Conservation (phyloP, 2,113 vertebrate genomes). For the Petromus typicus region DNA sequence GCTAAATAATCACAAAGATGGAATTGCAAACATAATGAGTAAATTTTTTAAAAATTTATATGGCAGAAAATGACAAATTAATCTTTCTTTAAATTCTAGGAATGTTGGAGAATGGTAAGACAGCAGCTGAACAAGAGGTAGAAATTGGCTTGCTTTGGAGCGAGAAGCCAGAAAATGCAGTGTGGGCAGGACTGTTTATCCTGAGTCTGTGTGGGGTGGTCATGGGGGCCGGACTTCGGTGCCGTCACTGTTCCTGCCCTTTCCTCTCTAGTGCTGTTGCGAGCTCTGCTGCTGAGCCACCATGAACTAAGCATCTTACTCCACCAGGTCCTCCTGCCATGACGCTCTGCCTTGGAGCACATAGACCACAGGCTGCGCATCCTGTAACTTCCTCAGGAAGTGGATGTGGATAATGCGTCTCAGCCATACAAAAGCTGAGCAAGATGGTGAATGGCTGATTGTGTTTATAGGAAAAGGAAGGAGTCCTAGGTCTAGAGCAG, state of each 20-base stretch:
- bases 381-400: background rate
- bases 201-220: background rate
- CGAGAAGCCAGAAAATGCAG: background rate
- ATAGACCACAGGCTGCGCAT: background rate
- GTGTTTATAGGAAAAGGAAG: background rate
- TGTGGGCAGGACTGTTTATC: background rate
- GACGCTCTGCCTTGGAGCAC: background rate
- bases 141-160: background rate
- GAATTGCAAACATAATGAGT: background rate
- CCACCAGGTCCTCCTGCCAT: background rate
- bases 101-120: background rate
- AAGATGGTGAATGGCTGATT: background rate
- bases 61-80: background rate
- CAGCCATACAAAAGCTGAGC: background rate
- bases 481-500: background rate
- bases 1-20: background rate
- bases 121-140: background rate
- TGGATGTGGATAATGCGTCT: background rate
- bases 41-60: background rate
- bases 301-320: background rate
- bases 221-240: background rate
- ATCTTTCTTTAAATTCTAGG: background rate
- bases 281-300: background rate
- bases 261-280: background rate
- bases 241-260: background rate